Conservation (phyloP, 2,113 vertebrate species). For the Myrmophylax atrothorax region DNA sequence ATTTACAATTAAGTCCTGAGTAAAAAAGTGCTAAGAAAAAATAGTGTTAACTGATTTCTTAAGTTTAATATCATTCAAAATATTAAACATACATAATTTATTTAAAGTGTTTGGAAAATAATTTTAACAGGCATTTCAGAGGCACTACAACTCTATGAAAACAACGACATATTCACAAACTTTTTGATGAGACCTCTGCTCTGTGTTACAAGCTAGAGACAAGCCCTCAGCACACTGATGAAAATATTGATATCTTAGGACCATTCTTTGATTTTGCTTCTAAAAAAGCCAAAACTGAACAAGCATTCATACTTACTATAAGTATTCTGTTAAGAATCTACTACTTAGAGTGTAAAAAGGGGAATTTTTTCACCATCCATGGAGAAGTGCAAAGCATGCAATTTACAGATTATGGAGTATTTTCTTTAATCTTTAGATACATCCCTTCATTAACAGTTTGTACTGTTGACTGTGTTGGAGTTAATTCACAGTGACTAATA, state of each 20-base stretch:
- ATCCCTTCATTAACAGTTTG: neutral
- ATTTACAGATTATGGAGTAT: neutral
- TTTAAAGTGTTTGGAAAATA: neutral
- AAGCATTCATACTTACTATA: neutral
- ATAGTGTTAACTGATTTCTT: neutral
- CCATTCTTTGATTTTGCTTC: neutral
- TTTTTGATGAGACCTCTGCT: neutral
- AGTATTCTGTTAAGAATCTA: neutral
- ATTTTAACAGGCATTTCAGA: neutral
- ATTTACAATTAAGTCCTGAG: neutral
- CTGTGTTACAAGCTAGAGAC: neutral
- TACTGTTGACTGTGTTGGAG: neutral
- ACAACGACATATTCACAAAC: neutral
- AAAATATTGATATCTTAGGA: neutral
- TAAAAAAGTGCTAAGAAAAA: neutral
- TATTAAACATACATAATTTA: neutral
- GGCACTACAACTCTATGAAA: neutral
- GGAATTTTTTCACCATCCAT: neutral
- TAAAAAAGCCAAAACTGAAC: neutral
- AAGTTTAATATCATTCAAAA: neutral
- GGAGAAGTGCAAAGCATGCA: neutral
- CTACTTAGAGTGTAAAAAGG: neutral
- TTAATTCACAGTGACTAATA: neutral
- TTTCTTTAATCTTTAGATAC: neutral
- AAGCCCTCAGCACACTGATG: accelerated